Conservation (phyloP, 2,797 vertebrate genomes). For the Ateles fusciceps region DNA sequence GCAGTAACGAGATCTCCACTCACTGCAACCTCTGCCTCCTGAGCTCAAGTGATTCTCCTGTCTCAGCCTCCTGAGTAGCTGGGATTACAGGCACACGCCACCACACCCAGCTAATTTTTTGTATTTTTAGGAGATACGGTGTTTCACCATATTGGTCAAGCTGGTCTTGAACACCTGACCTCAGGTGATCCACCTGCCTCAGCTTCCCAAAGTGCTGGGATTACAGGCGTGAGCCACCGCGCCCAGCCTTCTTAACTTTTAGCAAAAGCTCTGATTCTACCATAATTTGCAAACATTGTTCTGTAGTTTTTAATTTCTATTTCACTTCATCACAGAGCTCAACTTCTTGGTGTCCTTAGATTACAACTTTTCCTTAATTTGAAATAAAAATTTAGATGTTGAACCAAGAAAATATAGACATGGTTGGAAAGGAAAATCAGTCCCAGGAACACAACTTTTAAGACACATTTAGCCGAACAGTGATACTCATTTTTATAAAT, state of each 20-base stretch:
- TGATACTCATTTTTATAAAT: slow-evolving; percentile 26
- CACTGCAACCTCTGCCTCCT: too few species aligned
- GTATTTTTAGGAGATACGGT: too few species aligned
- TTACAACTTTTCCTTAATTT: slow-evolving; percentile 13
- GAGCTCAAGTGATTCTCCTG: too few species aligned
- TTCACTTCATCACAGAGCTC: background rate
- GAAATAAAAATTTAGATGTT: slow-evolving; percentile 42
- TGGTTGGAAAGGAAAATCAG: slow-evolving; percentile 2
- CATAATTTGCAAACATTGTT: background rate
- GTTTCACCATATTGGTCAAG: too few species aligned
- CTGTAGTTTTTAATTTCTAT: background rate
- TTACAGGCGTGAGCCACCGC: too few species aligned
- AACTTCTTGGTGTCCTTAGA: background rate
- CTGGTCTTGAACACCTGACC: too few species aligned
- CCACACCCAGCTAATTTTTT: too few species aligned
- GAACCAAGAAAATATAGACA: background rate
- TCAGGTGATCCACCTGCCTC: too few species aligned
- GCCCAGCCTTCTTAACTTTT: background rate
- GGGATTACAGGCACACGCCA: too few species aligned
- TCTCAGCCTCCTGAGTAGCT: too few species aligned
- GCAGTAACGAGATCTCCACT: too few species aligned
- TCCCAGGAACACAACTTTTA: slow-evolving; percentile 48
- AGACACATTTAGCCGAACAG: background rate
- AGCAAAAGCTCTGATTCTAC: background rate
- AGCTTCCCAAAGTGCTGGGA: too few species aligned